Evolutionary conservation across 2,797 vertebrate genomes (phyloP).

Genomic region (Selene dorsalis): DNA sequence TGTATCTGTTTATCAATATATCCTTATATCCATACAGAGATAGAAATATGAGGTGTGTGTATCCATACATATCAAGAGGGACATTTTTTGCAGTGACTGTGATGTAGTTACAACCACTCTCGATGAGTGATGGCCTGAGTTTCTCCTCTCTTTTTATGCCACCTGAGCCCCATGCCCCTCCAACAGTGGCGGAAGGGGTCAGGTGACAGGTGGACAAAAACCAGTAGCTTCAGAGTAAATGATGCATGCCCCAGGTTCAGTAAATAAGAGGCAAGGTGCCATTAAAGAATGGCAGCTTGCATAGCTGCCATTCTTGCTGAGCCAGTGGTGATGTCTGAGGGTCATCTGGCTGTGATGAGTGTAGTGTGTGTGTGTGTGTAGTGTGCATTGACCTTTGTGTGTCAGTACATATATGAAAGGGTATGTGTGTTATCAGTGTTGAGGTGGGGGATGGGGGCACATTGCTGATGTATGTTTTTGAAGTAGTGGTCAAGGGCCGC

Average conservation of each 20-base stretch:
- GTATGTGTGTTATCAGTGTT: constrained; percentile 41
- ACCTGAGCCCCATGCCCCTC: constrained; percentile 72
- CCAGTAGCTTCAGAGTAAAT: constrained; percentile 82
- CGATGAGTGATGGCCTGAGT: constrained; percentile 66
- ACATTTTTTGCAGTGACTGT: constrained; percentile 52
- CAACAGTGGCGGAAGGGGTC: constrained; percentile 72
- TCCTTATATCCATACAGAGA: too few relatives aligned
- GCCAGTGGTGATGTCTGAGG: constrained; percentile 53
- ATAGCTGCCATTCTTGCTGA: constrained; percentile 78
- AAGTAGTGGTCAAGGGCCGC: constrained; percentile 67
- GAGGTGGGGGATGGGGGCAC: constrained; percentile 26
- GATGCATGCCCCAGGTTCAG: constrained; percentile 76
- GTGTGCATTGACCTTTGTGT: background rate
- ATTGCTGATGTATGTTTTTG: constrained; percentile 66
- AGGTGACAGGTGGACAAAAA: constrained; percentile 85
- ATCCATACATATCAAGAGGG: background rate
- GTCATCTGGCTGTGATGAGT: constrained; percentile 61
- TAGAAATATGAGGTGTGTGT: too few relatives aligned
- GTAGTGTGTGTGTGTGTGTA: background rate
- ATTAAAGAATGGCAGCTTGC: constrained; percentile 73
- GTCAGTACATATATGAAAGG: background rate
- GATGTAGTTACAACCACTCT: constrained; percentile 42
- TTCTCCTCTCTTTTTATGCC: constrained; percentile 49
- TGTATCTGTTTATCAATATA: too few relatives aligned
- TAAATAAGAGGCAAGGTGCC: constrained; percentile 80